Percentiles rank a stretch among this genome's conserved stretches.
These are phyloP conservation scores for Plecturocebus donacophilus DNA, from an alignment of 2,113 vertebrate species.

Conservation along the genomic window DNA sequence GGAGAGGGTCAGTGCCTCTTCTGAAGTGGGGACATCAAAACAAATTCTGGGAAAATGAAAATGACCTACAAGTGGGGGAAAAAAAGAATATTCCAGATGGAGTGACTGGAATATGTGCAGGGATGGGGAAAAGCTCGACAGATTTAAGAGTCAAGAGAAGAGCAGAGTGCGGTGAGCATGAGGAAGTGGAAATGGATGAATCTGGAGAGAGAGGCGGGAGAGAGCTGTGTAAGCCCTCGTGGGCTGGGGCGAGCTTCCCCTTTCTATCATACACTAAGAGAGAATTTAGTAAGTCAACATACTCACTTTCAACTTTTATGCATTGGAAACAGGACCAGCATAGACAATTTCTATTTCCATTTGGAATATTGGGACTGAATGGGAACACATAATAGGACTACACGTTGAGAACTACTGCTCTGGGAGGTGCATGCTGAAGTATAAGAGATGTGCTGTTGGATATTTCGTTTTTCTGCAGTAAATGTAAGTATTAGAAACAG, in stretches of 20 bases:
- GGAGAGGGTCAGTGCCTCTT: not conserved
- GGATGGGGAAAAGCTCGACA: not conserved
- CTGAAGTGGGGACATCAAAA: not conserved
- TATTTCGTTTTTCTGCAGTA: not conserved
- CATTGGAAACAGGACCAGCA: not conserved
- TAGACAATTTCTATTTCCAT: not conserved
- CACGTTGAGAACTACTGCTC: not conserved
- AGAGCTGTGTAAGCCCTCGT: not conserved
- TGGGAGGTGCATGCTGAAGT: not conserved
- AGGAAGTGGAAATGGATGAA: no score
- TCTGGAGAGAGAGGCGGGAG: not conserved
- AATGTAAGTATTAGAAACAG: no score
- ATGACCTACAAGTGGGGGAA: not conserved
- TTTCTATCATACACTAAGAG: not conserved
- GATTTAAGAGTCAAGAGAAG: not conserved
- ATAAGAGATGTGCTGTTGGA: not conserved
- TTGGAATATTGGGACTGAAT: not conserved
- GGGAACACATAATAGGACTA: no score
- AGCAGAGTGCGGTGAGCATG: not conserved
- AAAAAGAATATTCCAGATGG: not conserved
- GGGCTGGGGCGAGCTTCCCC: not conserved
- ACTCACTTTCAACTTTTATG: not conserved
- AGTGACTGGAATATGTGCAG: not conserved
- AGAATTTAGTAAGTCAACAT: not conserved
- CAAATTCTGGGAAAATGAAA: not conserved